Base-by-base conservation (phyloP, 2,113 vertebrate genomes). In the Puntigrus tetrazona region DNA sequence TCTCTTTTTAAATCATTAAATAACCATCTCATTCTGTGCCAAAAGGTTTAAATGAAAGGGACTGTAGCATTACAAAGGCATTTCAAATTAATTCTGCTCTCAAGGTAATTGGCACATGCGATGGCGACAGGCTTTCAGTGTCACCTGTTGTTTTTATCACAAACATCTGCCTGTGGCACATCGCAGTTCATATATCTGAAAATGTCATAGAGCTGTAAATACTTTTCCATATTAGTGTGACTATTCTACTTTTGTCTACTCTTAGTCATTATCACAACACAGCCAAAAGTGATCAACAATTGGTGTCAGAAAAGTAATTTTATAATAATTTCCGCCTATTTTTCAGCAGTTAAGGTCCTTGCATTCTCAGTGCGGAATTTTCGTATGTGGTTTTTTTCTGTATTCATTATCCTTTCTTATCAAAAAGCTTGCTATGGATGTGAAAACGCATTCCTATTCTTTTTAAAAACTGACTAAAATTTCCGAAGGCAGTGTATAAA, bases 41-140 rank as follows among this genome's bases (percentile, higher is more conserved):
- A 86, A 81, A 85, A 85, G 78, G 83, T 81, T 78, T 87, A 85
- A 91, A 88, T 87, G 86, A 80, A 87, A 78, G 86, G 85, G 76
- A 78, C 82, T 69, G 34, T 47, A 22, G 79, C 45, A 75, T 88
- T 88, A 89, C 88, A 89, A 91, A 90, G 84, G 83, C 89, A 79
- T 90, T 90, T 86, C 83, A 78, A 91, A 94, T 89, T 25, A 89
- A 78, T 89, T 89, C 86, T 86, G 91, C 87, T 88, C 78, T 86
- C 75, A 87, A 84, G 83, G 83, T 92, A 91, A 91, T 89, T 90
- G 83, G 43, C 75, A 83, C 82, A 86, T 85, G 63, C 70, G 45
- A 65, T 57, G 85, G 83, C 83, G 25, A 57, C 77, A 73, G 78
- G 85, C 77, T 67, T 85, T 67, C 77, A 78, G 75, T 27, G 65